A percentile compares a stretch with the other conserved stretches of the same genome.
Conservation (phyloP, 2,113 vertebrate species). For the Pyrgilauda ruficollis region DNA sequence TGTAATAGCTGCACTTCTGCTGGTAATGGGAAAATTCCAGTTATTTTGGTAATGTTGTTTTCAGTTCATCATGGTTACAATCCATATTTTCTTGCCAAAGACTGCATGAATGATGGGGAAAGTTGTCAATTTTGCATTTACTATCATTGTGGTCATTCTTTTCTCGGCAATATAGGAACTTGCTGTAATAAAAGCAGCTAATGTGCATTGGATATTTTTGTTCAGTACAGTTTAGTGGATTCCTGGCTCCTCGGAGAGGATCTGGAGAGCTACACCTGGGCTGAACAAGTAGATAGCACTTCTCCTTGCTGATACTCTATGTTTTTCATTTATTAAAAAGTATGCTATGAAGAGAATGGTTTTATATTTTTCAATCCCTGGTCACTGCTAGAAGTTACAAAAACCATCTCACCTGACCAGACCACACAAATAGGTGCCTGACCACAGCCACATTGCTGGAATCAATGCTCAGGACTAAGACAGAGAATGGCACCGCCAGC, state of each 20-base stretch:
- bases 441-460: background rate
- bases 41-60: conserved; percentile 41
- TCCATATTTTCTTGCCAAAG: background rate
- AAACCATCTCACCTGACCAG: background rate
- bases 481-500: background rate
- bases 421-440: background rate
- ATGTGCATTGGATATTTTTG: background rate
- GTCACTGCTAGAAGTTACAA: background rate
- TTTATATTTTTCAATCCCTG: background rate
- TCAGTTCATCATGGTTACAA: conserved; percentile 9
- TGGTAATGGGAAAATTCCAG: conserved; percentile 19
- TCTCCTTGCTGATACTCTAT: background rate
- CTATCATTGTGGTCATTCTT: background rate
- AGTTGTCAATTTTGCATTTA: background rate
- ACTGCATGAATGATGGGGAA: background rate
- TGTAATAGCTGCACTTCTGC: background rate
- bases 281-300: background rate
- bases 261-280: background rate
- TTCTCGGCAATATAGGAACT: background rate
- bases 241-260: background rate
- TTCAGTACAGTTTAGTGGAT: background rate
- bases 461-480: background rate
- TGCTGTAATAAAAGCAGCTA: background rate
- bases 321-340: background rate
- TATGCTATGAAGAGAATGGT: background rate